phyloP scores from a whole-genome alignment of 2,888 invertebrate species.

The Pristionchus maxplancki region DNA sequence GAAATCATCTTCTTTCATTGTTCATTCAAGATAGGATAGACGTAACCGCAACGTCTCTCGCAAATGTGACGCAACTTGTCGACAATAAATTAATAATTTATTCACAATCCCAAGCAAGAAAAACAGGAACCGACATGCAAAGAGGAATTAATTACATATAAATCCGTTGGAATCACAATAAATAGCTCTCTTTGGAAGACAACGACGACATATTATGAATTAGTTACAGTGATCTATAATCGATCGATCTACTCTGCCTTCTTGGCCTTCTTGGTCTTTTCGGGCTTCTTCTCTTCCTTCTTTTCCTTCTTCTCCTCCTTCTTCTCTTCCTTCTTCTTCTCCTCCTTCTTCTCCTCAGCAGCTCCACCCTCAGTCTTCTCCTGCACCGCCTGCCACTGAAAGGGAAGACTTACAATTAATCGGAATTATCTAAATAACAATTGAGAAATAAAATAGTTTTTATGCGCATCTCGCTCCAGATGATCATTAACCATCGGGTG shows the following conservation, averaged over 20 bases:
- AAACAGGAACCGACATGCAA: background rate
- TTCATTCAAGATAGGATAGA: constrained; percentile 17
- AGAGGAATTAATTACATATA: background rate
- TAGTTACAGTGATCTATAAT: constrained; percentile 2
- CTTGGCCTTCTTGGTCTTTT: constrained; percentile 37
- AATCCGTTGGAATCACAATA: constrained; percentile 29
- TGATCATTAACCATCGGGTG: background rate
- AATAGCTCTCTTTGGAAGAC: constrained; percentile 37
- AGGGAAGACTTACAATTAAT: background rate
- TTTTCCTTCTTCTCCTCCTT: constrained; percentile 33
- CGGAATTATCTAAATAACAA: too few species aligned
- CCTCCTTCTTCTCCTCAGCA: constrained; percentile 4
- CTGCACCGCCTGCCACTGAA: constrained; percentile 48
- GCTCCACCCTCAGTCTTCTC: background rate
- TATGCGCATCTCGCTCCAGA: background rate
- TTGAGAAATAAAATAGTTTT: too few species aligned
- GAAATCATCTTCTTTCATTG: too few species aligned
- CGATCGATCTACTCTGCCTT: constrained; percentile 29
- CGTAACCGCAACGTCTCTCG: background rate
- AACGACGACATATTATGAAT: constrained; percentile 43
- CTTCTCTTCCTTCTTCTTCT: background rate
- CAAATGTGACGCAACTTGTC: background rate
- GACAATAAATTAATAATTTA: constrained; percentile 12
- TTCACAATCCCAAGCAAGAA: constrained; percentile 28
- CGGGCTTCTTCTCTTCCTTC: constrained; percentile 29